phyloP scores from a whole-genome alignment of 2,888 invertebrate species.

The Eupithecia vulgata region DNA sequence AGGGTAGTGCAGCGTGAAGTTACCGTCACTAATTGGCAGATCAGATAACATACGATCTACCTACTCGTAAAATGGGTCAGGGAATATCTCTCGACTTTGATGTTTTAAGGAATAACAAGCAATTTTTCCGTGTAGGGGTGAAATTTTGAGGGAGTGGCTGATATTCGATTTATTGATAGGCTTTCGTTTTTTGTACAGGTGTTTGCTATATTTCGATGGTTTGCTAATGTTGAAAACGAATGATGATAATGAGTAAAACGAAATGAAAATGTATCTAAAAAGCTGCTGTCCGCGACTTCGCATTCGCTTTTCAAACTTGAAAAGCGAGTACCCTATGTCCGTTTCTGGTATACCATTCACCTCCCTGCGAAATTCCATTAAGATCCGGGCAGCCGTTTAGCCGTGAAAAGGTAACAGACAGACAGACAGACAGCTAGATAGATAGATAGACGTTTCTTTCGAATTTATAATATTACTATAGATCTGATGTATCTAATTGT shows the following conservation, averaged over 20 bases:
- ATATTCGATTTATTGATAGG: constrained; percentile 7
- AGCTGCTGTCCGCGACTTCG: too few relatives aligned
- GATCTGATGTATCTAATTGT: neutral
- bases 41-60: constrained; percentile 24
- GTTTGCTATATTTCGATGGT: neutral
- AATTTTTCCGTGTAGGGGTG: constrained; percentile 14
- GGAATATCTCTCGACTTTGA: constrained; percentile 21
- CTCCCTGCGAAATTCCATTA: too few relatives aligned
- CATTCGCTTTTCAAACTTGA: too few relatives aligned
- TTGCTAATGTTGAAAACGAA: neutral
- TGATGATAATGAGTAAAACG: neutral
- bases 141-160: constrained; percentile 10
- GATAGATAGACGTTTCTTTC: too few relatives aligned
- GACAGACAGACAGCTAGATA: too few relatives aligned
- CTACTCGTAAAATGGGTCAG: constrained; percentile 28
- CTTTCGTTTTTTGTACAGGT: constrained; percentile 6
- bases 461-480: too few relatives aligned
- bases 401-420: too few relatives aligned
- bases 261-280: neutral
- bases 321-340: too few relatives aligned
- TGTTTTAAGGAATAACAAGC: constrained; percentile 24
- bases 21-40: constrained; percentile 41
- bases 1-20: constrained; percentile 25
- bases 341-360: too few relatives aligned
- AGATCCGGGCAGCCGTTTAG: too few relatives aligned